These are phyloP conservation scores for Bothrops jararaca DNA, from an alignment of 2,113 vertebrate genomes.

Conservation along the genomic window DNA sequence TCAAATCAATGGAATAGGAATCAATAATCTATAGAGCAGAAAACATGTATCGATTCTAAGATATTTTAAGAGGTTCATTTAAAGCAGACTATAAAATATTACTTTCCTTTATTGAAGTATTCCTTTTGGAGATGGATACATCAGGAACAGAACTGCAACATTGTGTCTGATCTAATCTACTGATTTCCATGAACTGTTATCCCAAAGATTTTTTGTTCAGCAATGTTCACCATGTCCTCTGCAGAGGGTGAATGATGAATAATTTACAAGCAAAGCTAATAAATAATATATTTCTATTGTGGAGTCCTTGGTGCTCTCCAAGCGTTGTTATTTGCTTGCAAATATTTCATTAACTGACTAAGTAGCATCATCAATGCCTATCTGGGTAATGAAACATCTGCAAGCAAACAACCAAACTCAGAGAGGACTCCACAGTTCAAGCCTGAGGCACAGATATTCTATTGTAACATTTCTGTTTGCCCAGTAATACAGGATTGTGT, in stretches of 20 bases:
- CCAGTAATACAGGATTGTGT: background rate
- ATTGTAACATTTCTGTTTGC: constrained; percentile 1
- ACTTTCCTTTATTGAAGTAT: background rate
- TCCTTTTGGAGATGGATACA: background rate
- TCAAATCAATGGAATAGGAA: background rate
- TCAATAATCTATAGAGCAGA: no score
- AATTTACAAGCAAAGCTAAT: background rate
- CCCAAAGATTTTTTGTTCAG: background rate
- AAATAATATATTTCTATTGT: constrained; percentile 22
- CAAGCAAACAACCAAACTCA: no score
- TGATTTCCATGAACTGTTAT: constrained; percentile 32
- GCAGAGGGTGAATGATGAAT: constrained; percentile 12
- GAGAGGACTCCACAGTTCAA: no score
- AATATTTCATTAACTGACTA: no score
- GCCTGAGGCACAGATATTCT: no score
- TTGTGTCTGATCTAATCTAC: background rate
- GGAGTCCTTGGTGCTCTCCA: no score
- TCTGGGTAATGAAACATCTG: no score
- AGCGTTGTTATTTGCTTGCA: no score
- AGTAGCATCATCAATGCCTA: no score
- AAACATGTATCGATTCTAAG: background rate
- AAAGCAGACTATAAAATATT: background rate
- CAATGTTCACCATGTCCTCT: constrained; percentile 9
- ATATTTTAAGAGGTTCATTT: background rate
- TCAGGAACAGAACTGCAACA: background rate